These are phyloP conservation scores for Sturnus vulgaris DNA, from an alignment of 2,113 vertebrate genomes.

Conservation along the genomic window DNA sequence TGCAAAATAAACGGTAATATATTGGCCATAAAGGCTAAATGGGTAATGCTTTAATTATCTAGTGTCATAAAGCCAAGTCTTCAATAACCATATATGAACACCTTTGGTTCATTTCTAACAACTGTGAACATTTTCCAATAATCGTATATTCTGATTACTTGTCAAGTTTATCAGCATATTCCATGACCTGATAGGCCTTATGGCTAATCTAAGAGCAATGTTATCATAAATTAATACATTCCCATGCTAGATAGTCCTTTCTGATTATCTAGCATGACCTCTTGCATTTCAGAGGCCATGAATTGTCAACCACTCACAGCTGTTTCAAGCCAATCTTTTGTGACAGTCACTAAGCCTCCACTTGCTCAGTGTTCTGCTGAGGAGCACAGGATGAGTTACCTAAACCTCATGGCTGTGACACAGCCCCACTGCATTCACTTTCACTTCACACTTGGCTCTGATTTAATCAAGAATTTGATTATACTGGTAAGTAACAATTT, in stretches of 20 bases:
- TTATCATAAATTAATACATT: background rate
- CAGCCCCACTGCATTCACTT: background rate
- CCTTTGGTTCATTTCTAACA: background rate
- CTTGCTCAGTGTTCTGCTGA: background rate
- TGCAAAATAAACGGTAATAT: constrained; percentile 24
- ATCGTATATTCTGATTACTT: constrained; percentile 8
- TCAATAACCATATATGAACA: background rate
- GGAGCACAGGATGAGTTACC: background rate
- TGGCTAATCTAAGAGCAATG: background rate
- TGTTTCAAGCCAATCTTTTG: background rate
- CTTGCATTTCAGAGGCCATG: background rate
- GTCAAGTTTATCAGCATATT: background rate
- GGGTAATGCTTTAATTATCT: constrained; percentile 46
- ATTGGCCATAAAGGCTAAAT: background rate
- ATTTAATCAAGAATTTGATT: background rate
- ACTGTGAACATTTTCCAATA: background rate
- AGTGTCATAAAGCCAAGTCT: constrained; percentile 12
- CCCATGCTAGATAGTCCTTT: background rate
- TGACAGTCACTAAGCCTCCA: background rate
- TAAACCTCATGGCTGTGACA: background rate
- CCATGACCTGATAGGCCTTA: background rate
- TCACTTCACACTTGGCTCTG: background rate
- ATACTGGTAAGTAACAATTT: background rate
- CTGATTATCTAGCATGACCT: background rate
- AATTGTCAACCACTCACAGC: background rate